Percentiles rank a stretch among this genome's conserved stretches.
Conservation (phyloP, 1,140 invertebrate genomes). For the Drosophila dunni region DNA sequence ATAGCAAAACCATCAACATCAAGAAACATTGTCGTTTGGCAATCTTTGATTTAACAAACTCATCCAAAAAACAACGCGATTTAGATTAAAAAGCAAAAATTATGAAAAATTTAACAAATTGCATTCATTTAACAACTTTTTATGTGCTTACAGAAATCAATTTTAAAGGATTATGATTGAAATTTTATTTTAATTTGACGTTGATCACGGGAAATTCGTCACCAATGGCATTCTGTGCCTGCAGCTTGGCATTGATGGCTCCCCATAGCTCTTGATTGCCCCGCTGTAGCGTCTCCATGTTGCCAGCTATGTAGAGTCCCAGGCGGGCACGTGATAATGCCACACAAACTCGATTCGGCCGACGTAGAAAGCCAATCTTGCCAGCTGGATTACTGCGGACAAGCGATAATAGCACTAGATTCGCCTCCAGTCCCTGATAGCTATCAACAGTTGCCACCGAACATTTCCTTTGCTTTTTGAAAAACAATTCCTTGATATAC, state of each 20-base stretch:
- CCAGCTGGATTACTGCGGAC: constrained; percentile 90
- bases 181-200: no score
- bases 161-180: no score
- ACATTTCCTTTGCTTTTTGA: not conserved
- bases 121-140: constrained; percentile 3
- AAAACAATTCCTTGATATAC: constrained; percentile 32
- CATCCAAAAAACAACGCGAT: constrained; percentile 16
- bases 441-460: constrained; percentile 90
- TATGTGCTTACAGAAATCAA: not conserved
- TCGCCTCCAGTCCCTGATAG: constrained; percentile 94
- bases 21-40: constrained; percentile 24
- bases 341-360: constrained; percentile 92
- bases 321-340: constrained; percentile 92
- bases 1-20: not conserved
- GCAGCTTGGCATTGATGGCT: constrained; percentile 81
- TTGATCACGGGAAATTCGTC: constrained; percentile 43
- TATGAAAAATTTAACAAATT: constrained; percentile 11
- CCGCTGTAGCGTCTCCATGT: constrained; percentile 87
- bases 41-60: constrained; percentile 21
- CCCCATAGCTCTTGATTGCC: constrained; percentile 86
- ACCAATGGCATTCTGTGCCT: constrained; percentile 48
- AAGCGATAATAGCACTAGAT: constrained; percentile 93
- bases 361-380: constrained; percentile 91
- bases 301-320: constrained; percentile 88
- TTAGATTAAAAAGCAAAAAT: constrained; percentile 35